phyloP scores from a whole-genome alignment of 2,113 vertebrate genomes.

The Lynx canadensis region DNA sequence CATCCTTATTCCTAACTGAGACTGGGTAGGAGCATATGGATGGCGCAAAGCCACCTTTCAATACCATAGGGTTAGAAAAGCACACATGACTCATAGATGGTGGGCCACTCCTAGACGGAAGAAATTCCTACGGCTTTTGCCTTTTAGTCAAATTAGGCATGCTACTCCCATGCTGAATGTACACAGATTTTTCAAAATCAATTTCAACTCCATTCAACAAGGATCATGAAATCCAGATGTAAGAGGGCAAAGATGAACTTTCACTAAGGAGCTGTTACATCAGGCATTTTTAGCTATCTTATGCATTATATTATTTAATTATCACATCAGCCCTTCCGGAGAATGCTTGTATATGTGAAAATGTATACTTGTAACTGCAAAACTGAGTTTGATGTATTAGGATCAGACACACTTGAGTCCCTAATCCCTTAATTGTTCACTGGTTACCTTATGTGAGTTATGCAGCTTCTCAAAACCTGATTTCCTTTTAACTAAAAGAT shows the following conservation, averaged over 20 bases:
- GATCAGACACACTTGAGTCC: background rate
- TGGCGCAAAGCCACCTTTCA: background rate
- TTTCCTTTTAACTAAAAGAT: background rate
- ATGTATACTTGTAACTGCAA: background rate
- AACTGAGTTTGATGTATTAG: background rate
- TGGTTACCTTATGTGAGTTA: background rate
- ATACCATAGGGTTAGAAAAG: background rate
- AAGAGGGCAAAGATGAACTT: background rate
- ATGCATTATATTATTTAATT: background rate
- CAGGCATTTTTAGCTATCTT: background rate
- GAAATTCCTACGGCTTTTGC: background rate
- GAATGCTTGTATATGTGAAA: background rate
- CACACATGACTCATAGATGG: background rate
- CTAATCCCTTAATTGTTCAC: background rate
- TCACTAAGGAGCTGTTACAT: slow-evolving; percentile 23
- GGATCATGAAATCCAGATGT: background rate
- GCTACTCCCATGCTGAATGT: background rate
- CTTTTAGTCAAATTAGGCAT: background rate
- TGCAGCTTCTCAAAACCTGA: background rate
- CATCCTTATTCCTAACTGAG: background rate
- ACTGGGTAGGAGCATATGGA: too few relatives aligned
- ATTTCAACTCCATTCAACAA: slow-evolving; percentile 17
- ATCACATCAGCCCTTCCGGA: background rate
- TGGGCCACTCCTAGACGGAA: background rate
- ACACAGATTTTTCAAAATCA: background rate